A percentile compares a stretch with the other conserved stretches of the same genome.
Conservation (phyloP, 2,888 invertebrate species). For the Julus scandinavius region DNA sequence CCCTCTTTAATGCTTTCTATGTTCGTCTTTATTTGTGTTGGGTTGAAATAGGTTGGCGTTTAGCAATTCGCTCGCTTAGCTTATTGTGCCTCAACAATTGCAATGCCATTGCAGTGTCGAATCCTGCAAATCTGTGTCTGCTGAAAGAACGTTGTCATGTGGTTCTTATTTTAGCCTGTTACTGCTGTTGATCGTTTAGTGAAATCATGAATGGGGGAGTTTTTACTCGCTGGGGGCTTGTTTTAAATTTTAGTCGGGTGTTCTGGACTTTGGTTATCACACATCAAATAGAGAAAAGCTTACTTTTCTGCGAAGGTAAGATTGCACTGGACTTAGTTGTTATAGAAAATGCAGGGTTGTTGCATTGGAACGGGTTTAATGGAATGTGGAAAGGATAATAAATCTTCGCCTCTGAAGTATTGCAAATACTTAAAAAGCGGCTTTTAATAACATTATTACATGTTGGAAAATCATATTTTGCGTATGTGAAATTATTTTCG, state of each 20-base stretch:
- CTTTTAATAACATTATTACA: no score
- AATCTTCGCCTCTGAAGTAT: neutral
- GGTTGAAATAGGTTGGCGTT: constrained; percentile 20
- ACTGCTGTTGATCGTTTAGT: neutral
- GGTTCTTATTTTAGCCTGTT: neutral
- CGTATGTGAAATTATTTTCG: no score
- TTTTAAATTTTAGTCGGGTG: constrained; percentile 52
- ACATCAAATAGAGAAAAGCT: neutral
- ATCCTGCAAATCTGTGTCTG: neutral
- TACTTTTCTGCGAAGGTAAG: constrained; percentile 6
- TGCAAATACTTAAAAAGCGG: no score
- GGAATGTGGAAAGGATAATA: neutral
- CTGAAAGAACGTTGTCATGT: neutral
- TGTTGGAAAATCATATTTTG: no score
- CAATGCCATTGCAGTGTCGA: neutral
- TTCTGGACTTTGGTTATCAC: constrained; percentile 35
- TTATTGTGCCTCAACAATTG: neutral
- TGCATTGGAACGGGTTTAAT: neutral
- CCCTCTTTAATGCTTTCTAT: neutral
- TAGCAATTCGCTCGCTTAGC: constrained; percentile 12
- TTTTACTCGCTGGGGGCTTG: constrained; percentile 48
- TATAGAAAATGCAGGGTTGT: neutral
- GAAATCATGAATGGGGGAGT: constrained; percentile 25
- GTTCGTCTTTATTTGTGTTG: neutral
- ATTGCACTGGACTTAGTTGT: neutral